Conservation (phyloP, 2,888 invertebrate species). For the Apomyelois bistriatella region DNA sequence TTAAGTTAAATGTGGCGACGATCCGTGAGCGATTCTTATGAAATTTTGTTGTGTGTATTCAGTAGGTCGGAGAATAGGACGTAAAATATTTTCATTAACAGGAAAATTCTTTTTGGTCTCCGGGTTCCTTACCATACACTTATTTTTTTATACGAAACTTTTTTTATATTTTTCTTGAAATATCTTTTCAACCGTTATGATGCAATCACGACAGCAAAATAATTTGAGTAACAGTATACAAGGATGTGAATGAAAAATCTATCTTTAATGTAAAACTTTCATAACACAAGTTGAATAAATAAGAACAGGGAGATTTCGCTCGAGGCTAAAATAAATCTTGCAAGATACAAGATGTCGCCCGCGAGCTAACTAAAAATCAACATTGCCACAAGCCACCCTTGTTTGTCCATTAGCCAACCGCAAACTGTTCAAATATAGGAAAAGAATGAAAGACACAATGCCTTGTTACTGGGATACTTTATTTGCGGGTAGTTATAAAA, state of each 20-base stretch:
- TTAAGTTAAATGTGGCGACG: too few relatives aligned
- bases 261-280: constrained; percentile 11
- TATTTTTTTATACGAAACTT: too few relatives aligned
- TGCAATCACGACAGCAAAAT: background rate
- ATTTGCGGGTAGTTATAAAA: constrained; percentile 30
- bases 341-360: constrained; percentile 56
- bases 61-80: too few relatives aligned
- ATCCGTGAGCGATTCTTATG: too few relatives aligned
- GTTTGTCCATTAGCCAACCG: constrained; percentile 76
- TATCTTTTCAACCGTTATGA: background rate
- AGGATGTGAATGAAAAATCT: constrained; percentile 1
- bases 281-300: constrained; percentile 16
- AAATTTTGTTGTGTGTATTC: too few relatives aligned
- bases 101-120: too few relatives aligned
- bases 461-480: constrained; percentile 34
- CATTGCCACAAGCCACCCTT: constrained; percentile 60
- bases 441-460: constrained; percentile 45
- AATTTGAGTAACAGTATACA: background rate
- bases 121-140: too few relatives aligned
- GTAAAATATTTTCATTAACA: too few relatives aligned
- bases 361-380: constrained; percentile 72
- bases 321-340: constrained; percentile 63
- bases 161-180: too few relatives aligned
- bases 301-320: constrained; percentile 34
- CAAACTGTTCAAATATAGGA: constrained; percentile 63